Base-by-base conservation (phyloP, 2,797 vertebrate species). In the Dendrocincla tyrannina region DNA sequence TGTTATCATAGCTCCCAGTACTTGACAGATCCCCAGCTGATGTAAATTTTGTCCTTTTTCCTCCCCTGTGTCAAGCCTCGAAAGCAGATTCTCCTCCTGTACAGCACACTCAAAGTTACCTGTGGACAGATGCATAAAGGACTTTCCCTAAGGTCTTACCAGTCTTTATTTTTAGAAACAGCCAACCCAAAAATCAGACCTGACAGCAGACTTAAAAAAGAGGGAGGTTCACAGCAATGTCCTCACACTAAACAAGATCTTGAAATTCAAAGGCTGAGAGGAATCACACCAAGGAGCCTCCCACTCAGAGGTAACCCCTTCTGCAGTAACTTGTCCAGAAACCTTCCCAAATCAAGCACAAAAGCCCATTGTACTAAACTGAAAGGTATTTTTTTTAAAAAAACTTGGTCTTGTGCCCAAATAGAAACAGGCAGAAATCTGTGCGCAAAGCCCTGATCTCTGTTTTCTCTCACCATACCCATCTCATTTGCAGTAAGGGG, bases 1-100 rank as follows among this genome's bases (percentile, higher is more conserved):
- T 86, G 62, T 85, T 93, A 83, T 93, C 74, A 78, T 66, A 88
- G 88, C 55, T 94, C 58, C 80, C 62, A 72, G 58, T 30, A 66
- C 42, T 86, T 88, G 66, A 80, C 47, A 85, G 52, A 67, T 70
- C 23, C 50, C 88, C 44, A 59, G 11, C 0, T 49, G 63, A 76
- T 63, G 30, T 68, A 76, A 88, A 85, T 80, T 62, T 56, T 75
- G 28, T 74, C 18, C 18, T 58, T 88, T 25, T 50, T 78, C 23
- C 39, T 80, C 6, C 24, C 12, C 9, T 28, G 0, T 50, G 17
- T 59, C 41, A 80, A 69, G 27, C 20, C 24, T 93, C n/a, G 14
- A 76, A 49, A 86, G n/a, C 13, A 66, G 35, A 41, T 70, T 93
- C 50, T 86, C 17, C 14, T 89, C 30, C 42, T 69, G 13, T 32